Evolutionary conservation across 2,888 invertebrate genomes (phyloP).

Genomic region (Myathropa florea): DNA sequence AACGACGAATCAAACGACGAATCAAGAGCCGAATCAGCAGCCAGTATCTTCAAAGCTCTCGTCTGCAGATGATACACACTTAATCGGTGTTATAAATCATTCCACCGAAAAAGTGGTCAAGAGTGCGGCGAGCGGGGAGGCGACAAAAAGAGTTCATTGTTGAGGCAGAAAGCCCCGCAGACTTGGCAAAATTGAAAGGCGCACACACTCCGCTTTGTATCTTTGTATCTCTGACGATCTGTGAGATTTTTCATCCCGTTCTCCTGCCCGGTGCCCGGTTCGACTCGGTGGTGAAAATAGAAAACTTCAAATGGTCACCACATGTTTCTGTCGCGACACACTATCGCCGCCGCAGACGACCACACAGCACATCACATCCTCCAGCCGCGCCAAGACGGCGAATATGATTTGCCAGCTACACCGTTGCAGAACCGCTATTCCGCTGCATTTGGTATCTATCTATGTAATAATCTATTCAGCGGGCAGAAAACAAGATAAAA

Average conservation of each 20-base stretch:
- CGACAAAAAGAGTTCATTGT: not conserved
- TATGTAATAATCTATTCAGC: conserved; percentile 49
- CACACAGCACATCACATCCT: not conserved
- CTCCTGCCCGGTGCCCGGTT: too few species aligned
- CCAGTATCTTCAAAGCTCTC: not conserved
- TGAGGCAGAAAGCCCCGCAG: not conserved
- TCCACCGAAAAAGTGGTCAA: conserved; percentile 51
- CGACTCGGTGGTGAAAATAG: conserved; percentile 38
- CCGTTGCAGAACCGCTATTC: not conserved
- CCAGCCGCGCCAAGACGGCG: not conserved
- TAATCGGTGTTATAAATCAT: conserved; percentile 68
- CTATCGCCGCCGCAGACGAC: too few species aligned
- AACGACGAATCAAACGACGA: too few species aligned
- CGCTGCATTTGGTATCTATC: conserved; percentile 7
- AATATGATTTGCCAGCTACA: conserved; percentile 47
- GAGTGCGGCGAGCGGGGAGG: not conserved
- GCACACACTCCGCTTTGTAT: not conserved
- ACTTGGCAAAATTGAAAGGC: conserved; percentile 31
- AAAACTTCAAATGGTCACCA: conserved; percentile 13
- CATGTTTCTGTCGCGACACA: conserved; percentile 18
- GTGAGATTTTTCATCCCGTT: conserved; percentile 32
- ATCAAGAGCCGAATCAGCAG: not conserved
- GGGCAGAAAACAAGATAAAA: conserved; percentile 46
- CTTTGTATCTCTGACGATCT: conserved; percentile 47
- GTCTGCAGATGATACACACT: conserved; percentile 49